These are phyloP conservation scores for Agapetus fuscipes DNA, from an alignment of 2,888 invertebrate genomes.

Conservation along the genomic window DNA sequence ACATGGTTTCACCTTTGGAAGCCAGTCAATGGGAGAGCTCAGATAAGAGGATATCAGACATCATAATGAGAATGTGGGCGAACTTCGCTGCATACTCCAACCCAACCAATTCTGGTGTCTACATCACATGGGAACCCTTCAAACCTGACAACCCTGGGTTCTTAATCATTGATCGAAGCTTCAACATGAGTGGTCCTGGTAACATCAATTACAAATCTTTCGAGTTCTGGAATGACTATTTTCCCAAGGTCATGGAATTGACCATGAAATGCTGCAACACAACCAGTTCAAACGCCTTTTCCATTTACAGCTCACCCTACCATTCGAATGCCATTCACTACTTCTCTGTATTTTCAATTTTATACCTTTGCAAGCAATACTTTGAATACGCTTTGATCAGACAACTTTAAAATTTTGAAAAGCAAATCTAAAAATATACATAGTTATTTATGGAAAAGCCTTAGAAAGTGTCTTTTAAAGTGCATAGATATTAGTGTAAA, in stretches of 20 bases:
- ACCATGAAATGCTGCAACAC: conserved; percentile 68
- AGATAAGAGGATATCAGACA: conserved; percentile 70
- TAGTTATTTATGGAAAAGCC: too few relatives aligned
- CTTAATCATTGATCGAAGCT: conserved; percentile 65
- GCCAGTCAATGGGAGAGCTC: conserved; percentile 62
- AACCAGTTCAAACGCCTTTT: conserved; percentile 24
- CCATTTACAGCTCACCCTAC: conserved; percentile 6
- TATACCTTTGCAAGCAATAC: too few relatives aligned
- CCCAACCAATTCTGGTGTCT: conserved; percentile 59
- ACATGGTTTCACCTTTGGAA: conserved; percentile 51
- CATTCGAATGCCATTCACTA: too few relatives aligned
- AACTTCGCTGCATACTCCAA: conserved; percentile 68
- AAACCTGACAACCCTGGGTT: conserved; percentile 57
- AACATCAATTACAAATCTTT: conserved; percentile 66
- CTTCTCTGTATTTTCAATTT: too few relatives aligned
- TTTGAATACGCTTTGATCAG: too few relatives aligned
- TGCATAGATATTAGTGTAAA: too few relatives aligned
- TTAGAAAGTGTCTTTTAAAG: too few relatives aligned
- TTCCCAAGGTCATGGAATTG: conserved; percentile 63
- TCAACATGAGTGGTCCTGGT: conserved; percentile 61
- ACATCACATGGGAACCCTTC: conserved; percentile 67
- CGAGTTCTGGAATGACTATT: conserved; percentile 78
- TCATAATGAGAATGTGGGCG: conserved; percentile 71
- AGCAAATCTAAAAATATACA: too few relatives aligned
- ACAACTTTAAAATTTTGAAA: too few relatives aligned